These are phyloP conservation scores for Propsilocerus akamusi DNA, from an alignment of 1,140 invertebrate species.

Conservation along the genomic window DNA sequence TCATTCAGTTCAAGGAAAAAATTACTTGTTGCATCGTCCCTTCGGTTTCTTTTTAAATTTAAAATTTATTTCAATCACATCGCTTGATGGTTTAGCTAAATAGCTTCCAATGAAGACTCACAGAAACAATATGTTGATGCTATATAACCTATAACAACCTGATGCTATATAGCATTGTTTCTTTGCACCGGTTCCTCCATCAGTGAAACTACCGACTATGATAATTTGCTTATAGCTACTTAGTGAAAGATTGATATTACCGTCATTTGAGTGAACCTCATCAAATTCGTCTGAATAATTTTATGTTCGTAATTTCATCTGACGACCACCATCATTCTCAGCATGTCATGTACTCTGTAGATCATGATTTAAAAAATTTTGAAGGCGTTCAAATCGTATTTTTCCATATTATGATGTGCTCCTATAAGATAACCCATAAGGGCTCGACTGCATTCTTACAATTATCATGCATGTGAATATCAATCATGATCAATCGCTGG, in stretches of 20 bases:
- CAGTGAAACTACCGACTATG: neutral
- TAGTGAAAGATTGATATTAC: neutral
- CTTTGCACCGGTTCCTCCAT: neutral
- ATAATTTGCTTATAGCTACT: neutral
- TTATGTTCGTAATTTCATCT: slow-evolving; percentile 83
- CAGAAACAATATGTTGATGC: neutral
- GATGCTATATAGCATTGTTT: neutral
- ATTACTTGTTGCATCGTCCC: neutral
- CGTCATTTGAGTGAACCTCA: slow-evolving; percentile 15
- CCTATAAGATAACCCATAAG: slow-evolving; percentile 53
- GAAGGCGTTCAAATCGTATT: slow-evolving; percentile 29
- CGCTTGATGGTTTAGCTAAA: neutral
- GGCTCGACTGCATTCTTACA: slow-evolving; percentile 48
- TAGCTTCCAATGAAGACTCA: neutral
- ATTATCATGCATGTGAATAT: slow-evolving; percentile 45
- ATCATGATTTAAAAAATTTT: slow-evolving; percentile 31
- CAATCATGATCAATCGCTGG: slow-evolving; percentile 61
- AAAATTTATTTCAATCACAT: slow-evolving; percentile 1
- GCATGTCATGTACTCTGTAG: neutral
- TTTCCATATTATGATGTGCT: slow-evolving; percentile 8
- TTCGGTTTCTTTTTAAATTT: neutral
- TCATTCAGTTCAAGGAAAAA: neutral
- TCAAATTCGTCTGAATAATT: slow-evolving; percentile 33
- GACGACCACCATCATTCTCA: neutral
- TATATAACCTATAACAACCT: neutral